A percentile compares a stretch with the other conserved stretches of the same genome.
Evolutionary conservation across 2,113 vertebrate genomes (phyloP).

Genomic region (Meles meles): DNA sequence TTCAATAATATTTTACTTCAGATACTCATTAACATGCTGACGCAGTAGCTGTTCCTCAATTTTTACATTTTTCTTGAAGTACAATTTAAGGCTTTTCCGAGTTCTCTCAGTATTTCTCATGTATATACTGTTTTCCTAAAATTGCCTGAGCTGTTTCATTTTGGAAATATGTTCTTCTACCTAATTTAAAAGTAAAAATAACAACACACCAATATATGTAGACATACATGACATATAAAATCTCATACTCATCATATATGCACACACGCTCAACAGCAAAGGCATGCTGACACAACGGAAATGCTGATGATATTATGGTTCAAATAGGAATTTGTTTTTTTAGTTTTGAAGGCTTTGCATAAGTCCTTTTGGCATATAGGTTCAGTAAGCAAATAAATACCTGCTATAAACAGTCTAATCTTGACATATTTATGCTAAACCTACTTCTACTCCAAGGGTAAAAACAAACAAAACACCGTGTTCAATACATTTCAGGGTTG

Average conservation of each 20-base stretch:
- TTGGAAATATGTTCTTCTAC: not conserved
- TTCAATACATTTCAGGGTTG: not conserved
- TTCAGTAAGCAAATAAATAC: not conserved
- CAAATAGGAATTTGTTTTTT: not conserved
- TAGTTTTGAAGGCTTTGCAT: not conserved
- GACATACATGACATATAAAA: not conserved
- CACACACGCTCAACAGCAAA: not conserved
- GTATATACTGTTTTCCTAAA: not conserved
- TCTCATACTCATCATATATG: not conserved
- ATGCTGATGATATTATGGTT: not conserved
- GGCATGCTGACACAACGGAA: not conserved
- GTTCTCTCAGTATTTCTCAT: not conserved
- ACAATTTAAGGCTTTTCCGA: not conserved
- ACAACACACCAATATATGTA: not conserved
- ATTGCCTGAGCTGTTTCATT: not conserved
- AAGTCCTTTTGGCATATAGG: not conserved
- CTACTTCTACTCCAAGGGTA: not conserved
- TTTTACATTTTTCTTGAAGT: not conserved
- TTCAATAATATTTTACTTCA: slow-evolving; percentile 15
- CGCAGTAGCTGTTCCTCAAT: not conserved
- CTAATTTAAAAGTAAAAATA: not conserved
- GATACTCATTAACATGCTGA: not conserved
- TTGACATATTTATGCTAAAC: not conserved
- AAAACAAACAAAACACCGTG: not conserved
- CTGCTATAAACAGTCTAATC: not conserved